A percentile compares a stretch with the other conserved stretches of the same genome.
phyloP scores from a whole-genome alignment of 2,113 vertebrate species.

The Tor tambroides region DNA sequence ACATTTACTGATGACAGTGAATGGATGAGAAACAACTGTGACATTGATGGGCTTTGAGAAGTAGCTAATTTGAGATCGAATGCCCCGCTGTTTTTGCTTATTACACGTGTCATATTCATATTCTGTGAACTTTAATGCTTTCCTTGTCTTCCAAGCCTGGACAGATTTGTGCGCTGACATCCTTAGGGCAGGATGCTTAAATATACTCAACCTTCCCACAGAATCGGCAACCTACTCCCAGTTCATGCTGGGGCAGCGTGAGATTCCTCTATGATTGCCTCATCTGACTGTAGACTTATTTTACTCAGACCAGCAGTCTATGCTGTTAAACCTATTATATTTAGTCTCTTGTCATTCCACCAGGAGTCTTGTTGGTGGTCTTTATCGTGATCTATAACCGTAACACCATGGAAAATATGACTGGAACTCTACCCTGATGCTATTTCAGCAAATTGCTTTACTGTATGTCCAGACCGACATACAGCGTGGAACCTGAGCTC shows the following conservation, averaged over 20 bases:
- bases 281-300: constrained; percentile 30
- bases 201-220: neutral
- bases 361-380: constrained; percentile 20
- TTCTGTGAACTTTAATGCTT: constrained; percentile 31
- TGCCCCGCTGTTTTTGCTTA: neutral
- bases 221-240: constrained; percentile 21
- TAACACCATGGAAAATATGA: constrained; percentile 38
- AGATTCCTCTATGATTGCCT: constrained; percentile 49
- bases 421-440: constrained; percentile 30
- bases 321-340: neutral
- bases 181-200: constrained; percentile 39
- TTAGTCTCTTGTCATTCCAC: neutral
- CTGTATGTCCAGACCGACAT: constrained; percentile 22
- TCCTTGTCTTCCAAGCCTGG: constrained; percentile 44
- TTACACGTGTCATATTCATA: constrained; percentile 22
- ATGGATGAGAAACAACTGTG: constrained; percentile 15
- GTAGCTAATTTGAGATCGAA: constrained; percentile 1
- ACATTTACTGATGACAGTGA: constrained; percentile 32
- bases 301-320: neutral
- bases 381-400: constrained; percentile 21
- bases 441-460: constrained; percentile 41
- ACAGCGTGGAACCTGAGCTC: constrained; percentile 33
- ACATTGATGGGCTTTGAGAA: constrained; percentile 11
- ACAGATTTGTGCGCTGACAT: constrained; percentile 39
- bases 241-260: constrained; percentile 45